Conservation (phyloP, 2,113 vertebrate genomes). For the Nibea coibor region DNA sequence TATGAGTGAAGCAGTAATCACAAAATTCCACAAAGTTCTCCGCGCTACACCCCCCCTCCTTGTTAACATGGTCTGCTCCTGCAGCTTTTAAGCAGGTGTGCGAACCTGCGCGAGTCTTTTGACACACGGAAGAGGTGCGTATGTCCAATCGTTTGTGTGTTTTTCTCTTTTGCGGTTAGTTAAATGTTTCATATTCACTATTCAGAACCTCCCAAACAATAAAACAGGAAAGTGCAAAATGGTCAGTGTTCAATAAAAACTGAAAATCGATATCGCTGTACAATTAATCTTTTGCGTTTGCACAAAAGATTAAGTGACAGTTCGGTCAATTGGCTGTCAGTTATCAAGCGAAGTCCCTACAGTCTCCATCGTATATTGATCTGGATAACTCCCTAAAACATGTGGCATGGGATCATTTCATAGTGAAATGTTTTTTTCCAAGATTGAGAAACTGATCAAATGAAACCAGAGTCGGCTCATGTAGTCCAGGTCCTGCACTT, state of each 20-base stretch:
- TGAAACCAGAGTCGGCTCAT: background rate
- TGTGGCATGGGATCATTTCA: background rate
- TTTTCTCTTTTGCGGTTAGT: background rate
- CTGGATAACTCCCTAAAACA: background rate
- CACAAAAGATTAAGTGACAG: background rate
- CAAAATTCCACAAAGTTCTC: accelerated
- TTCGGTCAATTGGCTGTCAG: background rate
- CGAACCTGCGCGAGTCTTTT: accelerated
- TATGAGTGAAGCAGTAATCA: background rate
- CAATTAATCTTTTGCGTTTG: background rate
- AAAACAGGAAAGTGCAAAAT: background rate
- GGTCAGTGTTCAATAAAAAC: background rate
- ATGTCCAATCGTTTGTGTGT: background rate
- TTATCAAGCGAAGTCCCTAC: background rate
- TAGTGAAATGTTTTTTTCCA: background rate
- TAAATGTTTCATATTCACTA: background rate
- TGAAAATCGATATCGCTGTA: background rate
- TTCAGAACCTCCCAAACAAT: background rate
- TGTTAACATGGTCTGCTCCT: conserved; percentile 24
- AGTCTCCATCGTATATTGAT: background rate
- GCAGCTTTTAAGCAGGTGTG: conserved; percentile 13
- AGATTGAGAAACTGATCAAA: background rate
- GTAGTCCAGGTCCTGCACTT: background rate
- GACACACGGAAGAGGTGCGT: background rate
- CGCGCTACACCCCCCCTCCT: background rate